Evolutionary conservation across 2,888 invertebrate species (phyloP).

Genomic region (Drosophila algonquin): DNA sequence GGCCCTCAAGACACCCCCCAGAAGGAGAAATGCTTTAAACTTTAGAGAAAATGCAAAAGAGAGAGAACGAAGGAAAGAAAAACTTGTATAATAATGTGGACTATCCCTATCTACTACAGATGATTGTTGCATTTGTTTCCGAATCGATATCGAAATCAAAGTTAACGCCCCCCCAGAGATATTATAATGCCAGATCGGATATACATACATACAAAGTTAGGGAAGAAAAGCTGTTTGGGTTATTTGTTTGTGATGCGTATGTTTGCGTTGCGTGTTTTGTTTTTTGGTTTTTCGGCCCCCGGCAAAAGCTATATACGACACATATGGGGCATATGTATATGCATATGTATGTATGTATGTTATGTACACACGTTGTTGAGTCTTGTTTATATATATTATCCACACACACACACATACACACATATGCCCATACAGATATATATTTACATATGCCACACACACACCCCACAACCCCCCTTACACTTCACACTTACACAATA

Average conservation of each 20-base stretch:
- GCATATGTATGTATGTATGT: conserved; percentile 12
- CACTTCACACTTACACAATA: conserved; percentile 25
- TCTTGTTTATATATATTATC: conserved; percentile 67
- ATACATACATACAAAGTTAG: conserved; percentile 3
- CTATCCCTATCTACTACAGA: conserved; percentile 19
- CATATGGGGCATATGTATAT: conserved; percentile 33
- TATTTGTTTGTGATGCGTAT: conserved; percentile 45
- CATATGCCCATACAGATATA: conserved; percentile 26
- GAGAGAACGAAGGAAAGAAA: neutral
- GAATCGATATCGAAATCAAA: conserved; percentile 18
- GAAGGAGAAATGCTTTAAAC: conserved; percentile 38
- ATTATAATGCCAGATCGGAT: conserved; percentile 27
- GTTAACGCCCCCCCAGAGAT: conserved; percentile 13
- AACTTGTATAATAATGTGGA: conserved; percentile 39
- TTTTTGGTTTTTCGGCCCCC: conserved; percentile 41
- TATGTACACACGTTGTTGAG: conserved; percentile 68
- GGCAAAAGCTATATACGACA: conserved; percentile 25
- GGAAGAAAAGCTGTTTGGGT: conserved; percentile 33
- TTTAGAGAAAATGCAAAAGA: neutral
- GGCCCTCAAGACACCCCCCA: conserved; percentile 21
- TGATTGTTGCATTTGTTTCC: conserved; percentile 49
- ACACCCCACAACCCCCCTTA: conserved; percentile 9
- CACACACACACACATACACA: conserved; percentile 35
- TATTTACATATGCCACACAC: conserved; percentile 34
- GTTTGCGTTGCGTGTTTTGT: conserved; percentile 59